These are phyloP conservation scores for Tetanocera ferruginea DNA, from an alignment of 2,888 invertebrate genomes.

Conservation along the genomic window DNA sequence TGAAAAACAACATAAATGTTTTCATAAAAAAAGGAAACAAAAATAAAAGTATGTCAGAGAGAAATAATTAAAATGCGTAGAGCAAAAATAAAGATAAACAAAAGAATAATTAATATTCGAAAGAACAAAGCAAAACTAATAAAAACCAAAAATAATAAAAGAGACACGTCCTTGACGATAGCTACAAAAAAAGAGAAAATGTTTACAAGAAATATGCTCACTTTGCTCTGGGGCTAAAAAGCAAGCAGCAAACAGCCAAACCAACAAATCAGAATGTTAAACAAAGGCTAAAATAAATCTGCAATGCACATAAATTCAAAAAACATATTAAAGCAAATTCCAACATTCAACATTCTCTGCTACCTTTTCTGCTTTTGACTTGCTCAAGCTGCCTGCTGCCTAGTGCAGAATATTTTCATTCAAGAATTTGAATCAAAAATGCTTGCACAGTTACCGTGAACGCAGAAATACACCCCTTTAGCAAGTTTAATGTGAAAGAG, in stretches of 20 bases:
- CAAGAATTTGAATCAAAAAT: background rate
- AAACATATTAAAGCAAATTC: conserved; percentile 1
- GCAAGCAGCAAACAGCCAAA: background rate
- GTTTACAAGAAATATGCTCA: background rate
- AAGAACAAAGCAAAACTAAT: background rate
- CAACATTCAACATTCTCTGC: background rate
- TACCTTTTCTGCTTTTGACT: background rate
- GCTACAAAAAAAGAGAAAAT: background rate
- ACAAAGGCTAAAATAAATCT: conserved; percentile 5
- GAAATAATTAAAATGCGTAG: background rate
- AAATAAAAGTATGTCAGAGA: background rate
- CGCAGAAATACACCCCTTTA: no score
- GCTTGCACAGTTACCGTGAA: background rate
- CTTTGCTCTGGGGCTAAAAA: no score
- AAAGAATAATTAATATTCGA: background rate
- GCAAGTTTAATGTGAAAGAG: background rate
- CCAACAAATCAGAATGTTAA: background rate
- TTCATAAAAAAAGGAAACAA: background rate
- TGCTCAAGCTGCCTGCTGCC: background rate
- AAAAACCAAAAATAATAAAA: background rate
- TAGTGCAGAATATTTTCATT: conserved; percentile 4
- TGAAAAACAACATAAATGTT: no score
- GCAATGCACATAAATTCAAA: conserved; percentile 11
- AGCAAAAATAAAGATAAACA: background rate
- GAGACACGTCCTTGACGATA: background rate